Base-by-base conservation (phyloP, 2,113 vertebrate species). In the Limnothrissa miodon region DNA sequence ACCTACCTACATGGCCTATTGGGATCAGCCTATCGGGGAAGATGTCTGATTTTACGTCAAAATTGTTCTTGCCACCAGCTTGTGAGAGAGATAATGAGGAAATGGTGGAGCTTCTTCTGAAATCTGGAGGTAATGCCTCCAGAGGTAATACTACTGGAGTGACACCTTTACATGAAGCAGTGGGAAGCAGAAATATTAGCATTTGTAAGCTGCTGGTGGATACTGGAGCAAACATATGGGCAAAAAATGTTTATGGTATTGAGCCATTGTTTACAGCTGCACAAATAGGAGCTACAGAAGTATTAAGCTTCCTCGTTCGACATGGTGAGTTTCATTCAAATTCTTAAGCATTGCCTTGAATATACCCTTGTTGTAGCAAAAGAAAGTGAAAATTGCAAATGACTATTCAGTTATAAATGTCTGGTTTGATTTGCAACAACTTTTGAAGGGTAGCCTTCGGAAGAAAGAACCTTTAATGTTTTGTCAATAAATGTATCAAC, bases 131-230 rank as follows among this genome's bases (percentile, higher is more conserved):
- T 9, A 66, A 25, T 25, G 59, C 10, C n/a, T 25, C 59, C 6
- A 25, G n/a, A 25, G 25, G n/a, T 7, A 66, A 10, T n/a, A 10
- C 25, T 66, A n/a, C 95, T 13, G 97, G 97, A 21, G 96, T 95
- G 93, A 97, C 97, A 0, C 96, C 97, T 0, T 94, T 99, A 48
- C 98, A 99, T 0, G 97, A 99, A 88, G 95, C 97, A 0, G 96
- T 95, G 0, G 88, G 90, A 1, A 90, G 90, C 79, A 96, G 96
- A 23, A 96, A 96, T 51, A 78, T 98, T 87, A 95, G 97, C 84
- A 96, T 96, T 80, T 96, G 96, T 21, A 96, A 97, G n/a, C 94
- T 98, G 91, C 92, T 99, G 42, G 80, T 98, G 84, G 92, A 93
- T 81, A 95, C 95, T 0, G 97, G 96, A 0, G 98, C 97, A 87